A percentile compares a stretch with the other conserved stretches of the same genome.
These are phyloP conservation scores for Calliopum simillimum DNA, from an alignment of 2,888 invertebrate genomes.

Conservation along the genomic window DNA sequence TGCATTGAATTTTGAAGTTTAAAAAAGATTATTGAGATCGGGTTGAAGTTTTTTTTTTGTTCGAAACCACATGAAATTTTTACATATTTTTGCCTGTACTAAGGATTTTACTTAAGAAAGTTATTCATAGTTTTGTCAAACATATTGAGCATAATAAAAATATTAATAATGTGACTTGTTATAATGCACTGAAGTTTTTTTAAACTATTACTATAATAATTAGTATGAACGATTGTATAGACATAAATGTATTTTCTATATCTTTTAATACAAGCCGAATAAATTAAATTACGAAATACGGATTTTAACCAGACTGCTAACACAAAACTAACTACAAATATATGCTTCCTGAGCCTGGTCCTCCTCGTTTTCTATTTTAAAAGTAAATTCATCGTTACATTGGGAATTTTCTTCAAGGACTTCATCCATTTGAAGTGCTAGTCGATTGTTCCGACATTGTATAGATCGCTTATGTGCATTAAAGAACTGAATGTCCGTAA, in stretches of 20 bases:
- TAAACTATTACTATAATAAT: no score
- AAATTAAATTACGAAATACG: neutral
- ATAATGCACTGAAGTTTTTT: no score
- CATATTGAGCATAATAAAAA: no score
- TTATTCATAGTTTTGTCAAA: no score
- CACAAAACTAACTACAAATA: conserved; percentile 12
- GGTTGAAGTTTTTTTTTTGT: no score
- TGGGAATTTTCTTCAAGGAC: neutral
- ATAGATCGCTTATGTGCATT: conserved; percentile 62
- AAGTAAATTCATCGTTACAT: neutral
- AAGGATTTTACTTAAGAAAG: no score
- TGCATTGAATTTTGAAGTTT: no score
- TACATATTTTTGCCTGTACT: no score
- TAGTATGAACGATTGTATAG: no score
- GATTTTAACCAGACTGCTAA: conserved; percentile 7
- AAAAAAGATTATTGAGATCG: no score
- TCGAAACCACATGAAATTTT: no score
- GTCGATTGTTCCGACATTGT: conserved; percentile 61
- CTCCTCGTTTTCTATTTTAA: neutral
- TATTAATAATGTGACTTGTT: no score
- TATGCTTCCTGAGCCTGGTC: conserved; percentile 2
- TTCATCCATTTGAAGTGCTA: conserved; percentile 48
- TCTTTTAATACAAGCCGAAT: neutral
- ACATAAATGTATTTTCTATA: neutral
- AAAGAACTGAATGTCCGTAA: conserved; percentile 61